Evolutionary conservation across 2,113 vertebrate genomes (phyloP).

Genomic region (Entelurus aequoreus): DNA sequence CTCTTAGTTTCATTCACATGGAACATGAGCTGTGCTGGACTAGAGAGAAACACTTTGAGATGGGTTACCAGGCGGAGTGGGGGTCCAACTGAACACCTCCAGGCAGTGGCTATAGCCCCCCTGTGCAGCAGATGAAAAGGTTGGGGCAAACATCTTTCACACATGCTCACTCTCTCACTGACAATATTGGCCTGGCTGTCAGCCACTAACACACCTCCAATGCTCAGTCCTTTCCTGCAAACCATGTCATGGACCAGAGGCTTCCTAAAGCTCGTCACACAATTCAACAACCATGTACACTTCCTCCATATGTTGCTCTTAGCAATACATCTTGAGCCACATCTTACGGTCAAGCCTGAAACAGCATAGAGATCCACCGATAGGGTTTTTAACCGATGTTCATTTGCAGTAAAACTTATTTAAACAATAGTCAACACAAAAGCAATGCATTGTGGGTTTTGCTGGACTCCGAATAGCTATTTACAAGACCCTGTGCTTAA

Average conservation of each 20-base stretch:
- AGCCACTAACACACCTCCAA: conserved; percentile 54
- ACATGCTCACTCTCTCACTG: conserved; percentile 71
- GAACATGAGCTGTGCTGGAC: conserved; percentile 61
- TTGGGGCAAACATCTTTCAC: conserved; percentile 84
- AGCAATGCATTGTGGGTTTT: too few species aligned
- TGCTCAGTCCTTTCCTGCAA: conserved; percentile 16
- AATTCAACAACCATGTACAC: neutral
- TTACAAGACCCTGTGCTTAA: too few species aligned
- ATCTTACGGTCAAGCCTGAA: conserved; percentile 6
- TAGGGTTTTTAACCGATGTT: too few species aligned
- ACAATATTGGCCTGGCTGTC: conserved; percentile 55
- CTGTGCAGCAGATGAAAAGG: conserved; percentile 85
- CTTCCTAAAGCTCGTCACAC: conserved; percentile 21
- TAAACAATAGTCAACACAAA: too few species aligned
- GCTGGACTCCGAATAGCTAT: too few species aligned
- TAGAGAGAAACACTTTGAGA: conserved; percentile 78
- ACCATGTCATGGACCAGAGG: conserved; percentile 35
- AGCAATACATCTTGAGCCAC: neutral
- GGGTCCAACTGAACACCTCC: conserved; percentile 81
- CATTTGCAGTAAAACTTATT: too few species aligned
- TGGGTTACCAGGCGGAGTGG: conserved; percentile 83
- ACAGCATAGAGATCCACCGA: conserved; percentile 4
- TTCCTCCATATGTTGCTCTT: neutral
- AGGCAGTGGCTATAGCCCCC: conserved; percentile 84
- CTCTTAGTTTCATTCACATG: conserved; percentile 21